These are phyloP conservation scores for Homalodisca vitripennis DNA, from an alignment of 1,140 invertebrate species.

Conservation along the genomic window DNA sequence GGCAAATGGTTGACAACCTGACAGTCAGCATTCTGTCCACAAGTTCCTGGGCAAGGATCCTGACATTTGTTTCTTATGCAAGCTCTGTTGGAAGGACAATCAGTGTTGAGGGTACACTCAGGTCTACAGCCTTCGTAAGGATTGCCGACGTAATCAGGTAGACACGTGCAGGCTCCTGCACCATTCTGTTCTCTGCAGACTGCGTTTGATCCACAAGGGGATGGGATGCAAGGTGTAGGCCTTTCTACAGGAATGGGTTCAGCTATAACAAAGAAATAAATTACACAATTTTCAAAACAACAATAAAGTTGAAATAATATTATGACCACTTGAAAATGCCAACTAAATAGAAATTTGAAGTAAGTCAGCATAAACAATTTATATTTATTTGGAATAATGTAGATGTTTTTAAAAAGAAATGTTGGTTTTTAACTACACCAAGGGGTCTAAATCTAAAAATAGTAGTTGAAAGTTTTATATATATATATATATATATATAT, in stretches of 20 bases:
- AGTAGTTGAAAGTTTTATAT: too few relatives aligned
- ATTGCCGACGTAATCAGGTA: conserved; percentile 52
- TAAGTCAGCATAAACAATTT: too few relatives aligned
- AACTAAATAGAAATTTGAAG: too few relatives aligned
- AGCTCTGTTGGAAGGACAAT: conserved; percentile 67
- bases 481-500: too few relatives aligned
- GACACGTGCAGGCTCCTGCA: conserved; percentile 65
- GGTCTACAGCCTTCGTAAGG: conserved; percentile 62
- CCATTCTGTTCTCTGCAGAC: conserved; percentile 63
- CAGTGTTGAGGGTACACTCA: conserved; percentile 67
- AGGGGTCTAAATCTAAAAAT: too few relatives aligned
- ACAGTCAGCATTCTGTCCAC: conserved; percentile 65
- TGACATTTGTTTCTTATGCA: conserved; percentile 71
- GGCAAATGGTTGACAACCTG: conserved; percentile 70
- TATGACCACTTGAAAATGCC: too few relatives aligned
- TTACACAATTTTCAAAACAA: too few relatives aligned
- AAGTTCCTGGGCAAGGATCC: conserved; percentile 69
- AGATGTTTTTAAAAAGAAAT: too few relatives aligned
- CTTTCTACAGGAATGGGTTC: conserved; percentile 37
- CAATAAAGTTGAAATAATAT: too few relatives aligned
- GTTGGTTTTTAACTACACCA: too few relatives aligned
- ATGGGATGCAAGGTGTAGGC: conserved; percentile 59
- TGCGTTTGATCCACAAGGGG: conserved; percentile 71
- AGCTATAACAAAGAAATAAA: conserved; percentile 32
- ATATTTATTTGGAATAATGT: too few relatives aligned